These are phyloP conservation scores for Silurus aristotelis DNA, from an alignment of 2,797 vertebrate species.

Conservation along the genomic window DNA sequence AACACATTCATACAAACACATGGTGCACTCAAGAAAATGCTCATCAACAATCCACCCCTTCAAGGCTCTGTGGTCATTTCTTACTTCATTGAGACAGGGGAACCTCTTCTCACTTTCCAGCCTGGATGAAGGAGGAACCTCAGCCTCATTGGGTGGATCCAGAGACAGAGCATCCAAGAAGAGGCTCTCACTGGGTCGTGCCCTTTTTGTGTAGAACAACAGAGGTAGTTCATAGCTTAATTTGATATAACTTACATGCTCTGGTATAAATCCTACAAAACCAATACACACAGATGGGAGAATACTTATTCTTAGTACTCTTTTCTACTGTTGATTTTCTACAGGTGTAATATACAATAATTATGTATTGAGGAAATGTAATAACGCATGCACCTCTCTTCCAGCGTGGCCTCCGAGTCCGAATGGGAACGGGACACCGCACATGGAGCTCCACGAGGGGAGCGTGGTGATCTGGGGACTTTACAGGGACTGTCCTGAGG, in stretches of 20 bases:
- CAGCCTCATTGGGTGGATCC: slow-evolving; percentile 77
- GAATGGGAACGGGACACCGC: slow-evolving; percentile 76
- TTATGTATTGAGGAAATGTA: neutral
- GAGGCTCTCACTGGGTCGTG: slow-evolving; percentile 84
- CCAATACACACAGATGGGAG: neutral
- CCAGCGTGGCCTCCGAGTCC: slow-evolving; percentile 80
- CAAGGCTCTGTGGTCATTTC: neutral
- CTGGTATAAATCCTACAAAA: neutral
- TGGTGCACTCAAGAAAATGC: neutral
- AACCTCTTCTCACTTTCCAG: slow-evolving; percentile 84
- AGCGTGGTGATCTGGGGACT: slow-evolving; percentile 58
- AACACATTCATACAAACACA: slow-evolving; percentile 43
- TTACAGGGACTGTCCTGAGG: slow-evolving; percentile 74
- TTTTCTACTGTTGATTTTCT: neutral
- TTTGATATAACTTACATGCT: neutral
- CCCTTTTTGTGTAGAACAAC: slow-evolving; percentile 58
- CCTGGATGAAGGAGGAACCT: slow-evolving; percentile 74
- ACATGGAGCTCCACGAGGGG: slow-evolving; percentile 54
- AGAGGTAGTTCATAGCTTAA: neutral
- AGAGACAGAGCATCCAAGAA: slow-evolving; percentile 89
- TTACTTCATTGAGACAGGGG: slow-evolving; percentile 82
- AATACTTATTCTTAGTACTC: neutral
- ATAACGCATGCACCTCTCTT: slow-evolving; percentile 70
- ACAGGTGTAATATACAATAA: neutral
- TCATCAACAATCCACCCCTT: neutral